A percentile compares a stretch with the other conserved stretches of the same genome.
Conservation (phyloP, 2,113 vertebrate species). For the Bambusicola thoracicus region DNA sequence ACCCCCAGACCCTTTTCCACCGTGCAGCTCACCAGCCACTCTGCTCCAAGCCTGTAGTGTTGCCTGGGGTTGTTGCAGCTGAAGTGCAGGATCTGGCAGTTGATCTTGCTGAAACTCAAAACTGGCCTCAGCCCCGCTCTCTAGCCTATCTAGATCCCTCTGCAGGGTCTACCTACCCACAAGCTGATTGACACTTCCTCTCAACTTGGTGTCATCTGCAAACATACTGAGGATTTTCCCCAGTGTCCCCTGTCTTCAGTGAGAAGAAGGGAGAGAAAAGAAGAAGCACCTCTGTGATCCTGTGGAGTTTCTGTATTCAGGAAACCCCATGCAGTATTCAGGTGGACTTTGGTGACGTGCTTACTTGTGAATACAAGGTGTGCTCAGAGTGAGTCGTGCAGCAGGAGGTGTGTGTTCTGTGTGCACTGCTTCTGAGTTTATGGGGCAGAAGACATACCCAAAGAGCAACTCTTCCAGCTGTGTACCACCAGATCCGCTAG, state of each 20-base stretch:
- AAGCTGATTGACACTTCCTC: too few species aligned
- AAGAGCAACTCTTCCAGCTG: neutral
- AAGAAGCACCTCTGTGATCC: neutral
- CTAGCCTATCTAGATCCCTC: too few species aligned
- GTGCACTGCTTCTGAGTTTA: fast-evolving
- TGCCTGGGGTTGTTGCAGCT: too few species aligned
- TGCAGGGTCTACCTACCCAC: too few species aligned
- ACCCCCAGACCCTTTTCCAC: too few species aligned
- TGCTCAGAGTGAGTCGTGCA: fast-evolving
- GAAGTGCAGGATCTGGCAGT: too few species aligned
- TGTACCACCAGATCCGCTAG: neutral
- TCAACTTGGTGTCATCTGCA: too few species aligned
- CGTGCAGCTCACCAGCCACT: too few species aligned
- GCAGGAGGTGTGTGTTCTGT: neutral
- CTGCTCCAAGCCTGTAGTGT: too few species aligned
- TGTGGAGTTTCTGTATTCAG: neutral
- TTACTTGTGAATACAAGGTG: fast-evolving
- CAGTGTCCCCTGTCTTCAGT: neutral
- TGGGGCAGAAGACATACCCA: neutral
- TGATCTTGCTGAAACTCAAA: too few species aligned
- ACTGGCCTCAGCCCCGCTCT: too few species aligned
- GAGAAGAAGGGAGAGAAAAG: neutral
- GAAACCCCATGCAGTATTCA: fast-evolving
- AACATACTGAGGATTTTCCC: too few species aligned
- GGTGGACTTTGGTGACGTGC: neutral